Evolutionary conservation across 2,888 invertebrate species (phyloP).

Genomic region (Sminthurides aquaticus): DNA sequence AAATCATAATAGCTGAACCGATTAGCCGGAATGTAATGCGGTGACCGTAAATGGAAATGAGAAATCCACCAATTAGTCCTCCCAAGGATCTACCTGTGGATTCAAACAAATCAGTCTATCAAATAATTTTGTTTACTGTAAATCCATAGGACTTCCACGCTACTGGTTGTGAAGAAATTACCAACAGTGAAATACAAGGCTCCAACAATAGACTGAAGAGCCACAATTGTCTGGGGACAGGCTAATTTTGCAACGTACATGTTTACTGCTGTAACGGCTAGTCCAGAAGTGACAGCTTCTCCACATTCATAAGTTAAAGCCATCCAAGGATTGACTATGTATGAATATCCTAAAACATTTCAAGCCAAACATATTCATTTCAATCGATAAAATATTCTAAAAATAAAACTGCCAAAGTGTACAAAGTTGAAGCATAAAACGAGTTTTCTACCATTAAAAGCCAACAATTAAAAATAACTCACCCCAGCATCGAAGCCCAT

Average conservation of each 20-base stretch:
- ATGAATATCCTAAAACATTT: constrained; percentile 26
- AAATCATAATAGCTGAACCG: constrained; percentile 55
- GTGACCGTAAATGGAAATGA: constrained; percentile 65
- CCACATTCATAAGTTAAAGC: constrained; percentile 37
- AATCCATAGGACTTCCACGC: no score
- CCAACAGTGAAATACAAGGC: constrained; percentile 43
- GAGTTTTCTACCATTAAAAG: not conserved
- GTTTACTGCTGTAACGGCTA: constrained; percentile 38
- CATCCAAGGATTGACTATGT: constrained; percentile 29
- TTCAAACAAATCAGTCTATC: constrained; percentile 28
- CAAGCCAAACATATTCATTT: not conserved
- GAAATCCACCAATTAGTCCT: constrained; percentile 66
- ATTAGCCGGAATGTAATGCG: constrained; percentile 65
- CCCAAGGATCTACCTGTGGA: constrained; percentile 69
- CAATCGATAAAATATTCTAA: no score
- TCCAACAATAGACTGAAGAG: constrained; percentile 42
- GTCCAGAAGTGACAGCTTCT: constrained; percentile 40
- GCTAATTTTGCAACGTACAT: constrained; percentile 36
- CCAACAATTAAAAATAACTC: constrained; percentile 45
- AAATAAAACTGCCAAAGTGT: not conserved
- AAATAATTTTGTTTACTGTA: not conserved
- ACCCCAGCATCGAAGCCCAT: constrained; percentile 64
- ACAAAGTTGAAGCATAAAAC: not conserved
- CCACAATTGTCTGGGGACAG: constrained; percentile 36
- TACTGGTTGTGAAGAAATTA: no score